Conservation (phyloP, 2,888 invertebrate species). For the Venusia cambrica region DNA sequence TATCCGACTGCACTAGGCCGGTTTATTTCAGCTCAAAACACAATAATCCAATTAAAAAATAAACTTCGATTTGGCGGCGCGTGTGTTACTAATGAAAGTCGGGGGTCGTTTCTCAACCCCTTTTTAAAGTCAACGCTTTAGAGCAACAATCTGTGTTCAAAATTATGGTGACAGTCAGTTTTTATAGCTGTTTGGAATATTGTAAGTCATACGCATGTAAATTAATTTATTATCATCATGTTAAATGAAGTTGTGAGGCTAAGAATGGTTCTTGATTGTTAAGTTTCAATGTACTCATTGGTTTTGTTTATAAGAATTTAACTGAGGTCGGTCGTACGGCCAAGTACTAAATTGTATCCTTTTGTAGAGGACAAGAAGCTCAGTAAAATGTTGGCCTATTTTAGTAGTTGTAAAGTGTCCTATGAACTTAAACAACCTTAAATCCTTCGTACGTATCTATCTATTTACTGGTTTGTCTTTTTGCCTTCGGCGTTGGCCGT, state of each 20-base stretch:
- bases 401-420: no score
- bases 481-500: no score
- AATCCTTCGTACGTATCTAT: no score
- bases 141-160: conserved; percentile 74
- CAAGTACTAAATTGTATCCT: no score
- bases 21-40: conserved; percentile 52
- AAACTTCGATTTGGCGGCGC: conserved; percentile 71
- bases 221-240: conserved; percentile 70
- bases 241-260: conserved; percentile 56
- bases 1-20: no score
- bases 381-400: no score
- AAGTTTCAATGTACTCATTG: conserved; percentile 14
- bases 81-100: conserved; percentile 74
- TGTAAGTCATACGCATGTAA: conserved; percentile 59
- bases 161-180: conserved; percentile 73
- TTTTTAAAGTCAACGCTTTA: conserved; percentile 62
- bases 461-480: no score
- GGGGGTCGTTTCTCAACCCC: conserved; percentile 69
- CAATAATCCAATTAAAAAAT: conserved; percentile 76
- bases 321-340: no score
- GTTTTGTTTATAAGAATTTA: conserved; percentile 17
- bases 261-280: conserved; percentile 33
- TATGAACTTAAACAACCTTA: no score
- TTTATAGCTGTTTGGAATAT: conserved; percentile 62
- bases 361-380: no score